Evolutionary conservation across 2,888 invertebrate species (phyloP), one percentile per base, ranked within the genome.

Genomic region (Endotricha flammealis): DNA sequence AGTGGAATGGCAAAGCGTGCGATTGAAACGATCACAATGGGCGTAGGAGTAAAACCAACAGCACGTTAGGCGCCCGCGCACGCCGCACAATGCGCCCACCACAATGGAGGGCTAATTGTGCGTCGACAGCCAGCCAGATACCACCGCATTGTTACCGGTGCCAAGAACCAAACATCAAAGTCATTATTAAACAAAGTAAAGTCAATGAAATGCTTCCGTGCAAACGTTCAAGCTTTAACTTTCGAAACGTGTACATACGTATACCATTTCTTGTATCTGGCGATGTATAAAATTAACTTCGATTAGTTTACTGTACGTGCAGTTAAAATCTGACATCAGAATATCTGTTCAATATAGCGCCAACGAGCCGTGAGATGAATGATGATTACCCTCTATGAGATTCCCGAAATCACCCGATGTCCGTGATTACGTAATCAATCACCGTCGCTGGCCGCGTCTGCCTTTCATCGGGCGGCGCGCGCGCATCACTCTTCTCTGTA

Each of bases 351-450:
- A 68, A 69, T 68, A 49, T 55, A 60, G 50, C 70, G 66, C 69
- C 81, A 80, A 79, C 76, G 73, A 81, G 72, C 72, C 74, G 64
- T 73, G 75, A 80, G 77, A 79, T 78, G 68, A 70, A 79, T 79
- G 79, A 76, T 77, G 75, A 80, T 81, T 76, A 73, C 74, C 66
- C 64, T 79, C 73, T 79, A 80, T 74, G 74, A 77, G 70, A 73
- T 72, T 79, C 72, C 79, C 77, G 53, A 83, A 82, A 78, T 76
- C 68, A 69, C 49, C 64, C 65, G 71, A 69, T 75, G 71, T 69
- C 69, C 75, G 68, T 81, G 82, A 83, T 83, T 82, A 81, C 81
- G 74, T 75, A 80, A 82, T 85, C 80, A 85, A 86, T 85, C 85
- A 73, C 73, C 77, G 82, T 81, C 81, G 64, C 56, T 55, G 61